phyloP scores from a whole-genome alignment of 64 coral and sea anemone genomes.

The Actinia equina region DNA sequence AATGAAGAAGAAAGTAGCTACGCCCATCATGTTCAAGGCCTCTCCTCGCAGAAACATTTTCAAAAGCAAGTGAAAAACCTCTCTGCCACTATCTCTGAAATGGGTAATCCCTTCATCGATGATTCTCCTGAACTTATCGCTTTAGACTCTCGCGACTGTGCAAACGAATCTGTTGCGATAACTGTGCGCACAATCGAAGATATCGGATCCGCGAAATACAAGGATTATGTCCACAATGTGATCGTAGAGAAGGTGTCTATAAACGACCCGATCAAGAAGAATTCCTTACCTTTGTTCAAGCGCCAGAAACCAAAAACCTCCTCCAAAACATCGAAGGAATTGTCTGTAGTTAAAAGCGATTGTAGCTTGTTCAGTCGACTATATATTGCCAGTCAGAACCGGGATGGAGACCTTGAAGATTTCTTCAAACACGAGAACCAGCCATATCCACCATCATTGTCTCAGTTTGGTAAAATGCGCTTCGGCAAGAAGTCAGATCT shows the following conservation, averaged over 20 bases:
- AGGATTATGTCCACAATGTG: slow-evolving; percentile 41
- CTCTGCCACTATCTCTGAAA: too few relatives aligned
- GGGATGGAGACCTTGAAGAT: too few relatives aligned
- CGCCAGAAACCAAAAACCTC: slow-evolving; percentile 7
- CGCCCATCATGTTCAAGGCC: slow-evolving; percentile 7
- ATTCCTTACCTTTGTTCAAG: slow-evolving; percentile 38
- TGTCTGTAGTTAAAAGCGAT: slow-evolving; percentile 13
- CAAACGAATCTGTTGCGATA: too few relatives aligned
- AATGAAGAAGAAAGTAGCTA: slow-evolving; percentile 7
- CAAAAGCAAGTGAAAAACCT: too few relatives aligned
- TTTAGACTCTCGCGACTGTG: too few relatives aligned
- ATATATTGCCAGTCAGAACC: slow-evolving; percentile 28
- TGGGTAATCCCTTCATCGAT: too few relatives aligned
- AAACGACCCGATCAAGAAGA: slow-evolving; percentile 44
- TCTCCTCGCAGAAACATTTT: not conserved
- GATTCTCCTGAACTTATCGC: too few relatives aligned
- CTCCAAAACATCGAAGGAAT: slow-evolving; percentile 17
- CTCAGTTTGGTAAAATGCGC: too few relatives aligned
- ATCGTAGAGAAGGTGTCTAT: slow-evolving; percentile 22
- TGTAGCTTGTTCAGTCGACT: slow-evolving; percentile 27
- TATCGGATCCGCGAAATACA: slow-evolving; percentile 35
- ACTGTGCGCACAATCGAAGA: slow-evolving; percentile 36
- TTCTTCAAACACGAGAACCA: too few relatives aligned
- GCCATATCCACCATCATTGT: too few relatives aligned
- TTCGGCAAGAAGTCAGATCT: too few relatives aligned